Evolutionary conservation across 2,888 invertebrate genomes (phyloP).

Genomic region (Andrena chrysosceles): DNA sequence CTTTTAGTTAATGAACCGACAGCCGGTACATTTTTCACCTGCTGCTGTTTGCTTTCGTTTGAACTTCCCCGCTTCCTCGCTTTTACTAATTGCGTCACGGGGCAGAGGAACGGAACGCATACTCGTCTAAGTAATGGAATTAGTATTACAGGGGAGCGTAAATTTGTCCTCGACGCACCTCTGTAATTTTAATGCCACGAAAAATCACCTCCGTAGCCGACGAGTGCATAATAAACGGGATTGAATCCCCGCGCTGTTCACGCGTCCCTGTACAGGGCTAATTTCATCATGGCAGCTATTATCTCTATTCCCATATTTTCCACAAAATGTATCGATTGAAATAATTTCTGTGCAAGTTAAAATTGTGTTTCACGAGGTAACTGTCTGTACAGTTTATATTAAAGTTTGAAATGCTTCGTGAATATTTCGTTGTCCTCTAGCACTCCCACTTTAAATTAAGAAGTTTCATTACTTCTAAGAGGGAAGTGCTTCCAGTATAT

Average conservation of each 20-base stretch:
- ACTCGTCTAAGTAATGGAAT: constrained; percentile 49
- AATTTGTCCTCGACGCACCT: constrained; percentile 29
- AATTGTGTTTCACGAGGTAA: no score
- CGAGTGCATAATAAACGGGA: constrained; percentile 34
- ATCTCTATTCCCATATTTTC: constrained; percentile 31
- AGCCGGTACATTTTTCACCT: background rate
- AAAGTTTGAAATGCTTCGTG: no score
- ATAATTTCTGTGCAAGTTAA: background rate
- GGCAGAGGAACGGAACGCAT: background rate
- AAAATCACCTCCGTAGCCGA: constrained; percentile 36
- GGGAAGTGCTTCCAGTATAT: no score
- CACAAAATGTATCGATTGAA: background rate
- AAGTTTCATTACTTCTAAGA: no score
- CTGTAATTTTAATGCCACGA: constrained; percentile 52
- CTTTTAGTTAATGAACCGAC: constrained; percentile 47
- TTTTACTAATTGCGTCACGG: constrained; percentile 42
- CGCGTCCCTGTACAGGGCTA: constrained; percentile 21
- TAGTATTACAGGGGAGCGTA: constrained; percentile 41
- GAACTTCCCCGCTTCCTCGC: background rate
- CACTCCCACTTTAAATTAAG: no score
- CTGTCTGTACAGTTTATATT: no score
- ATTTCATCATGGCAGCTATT: constrained; percentile 46
- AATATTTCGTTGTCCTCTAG: no score
- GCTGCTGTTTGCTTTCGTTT: constrained; percentile 21
- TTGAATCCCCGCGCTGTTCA: constrained; percentile 26